Conservation (phyloP, 35 echinoderm and acorn worm species). For the Acanthaster planci region DNA sequence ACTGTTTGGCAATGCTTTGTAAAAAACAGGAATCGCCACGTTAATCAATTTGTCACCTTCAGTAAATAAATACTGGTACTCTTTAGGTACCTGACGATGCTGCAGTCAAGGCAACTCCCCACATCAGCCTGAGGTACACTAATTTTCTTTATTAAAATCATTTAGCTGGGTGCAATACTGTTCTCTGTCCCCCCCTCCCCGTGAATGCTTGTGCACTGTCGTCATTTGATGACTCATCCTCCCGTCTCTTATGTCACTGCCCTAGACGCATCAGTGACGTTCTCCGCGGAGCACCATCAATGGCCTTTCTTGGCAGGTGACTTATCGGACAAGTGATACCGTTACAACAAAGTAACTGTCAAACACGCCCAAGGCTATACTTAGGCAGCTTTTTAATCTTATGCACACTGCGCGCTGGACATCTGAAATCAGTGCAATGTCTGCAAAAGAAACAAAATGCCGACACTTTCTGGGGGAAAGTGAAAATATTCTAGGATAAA, state of each 20-base stretch:
- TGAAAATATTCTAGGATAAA: too few species aligned
- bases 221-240: neutral
- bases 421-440: neutral
- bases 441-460: neutral
- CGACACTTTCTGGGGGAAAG: neutral
- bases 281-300: neutral
- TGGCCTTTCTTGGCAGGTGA: neutral
- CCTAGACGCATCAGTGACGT: conserved; percentile 4
- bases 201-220: too few species aligned
- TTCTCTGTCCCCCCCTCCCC: too few species aligned
- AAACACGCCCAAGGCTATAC: neutral
- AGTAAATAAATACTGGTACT: too few species aligned
- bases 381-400: neutral
- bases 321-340: neutral
- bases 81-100: too few species aligned
- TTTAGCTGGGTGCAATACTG: too few species aligned
- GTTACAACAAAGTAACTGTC: neutral
- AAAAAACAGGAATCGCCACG: too few species aligned
- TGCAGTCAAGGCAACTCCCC: too few species aligned
- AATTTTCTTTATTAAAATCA: too few species aligned
- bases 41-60: too few species aligned
- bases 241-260: neutral
- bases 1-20: too few species aligned
- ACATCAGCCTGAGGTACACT: too few species aligned
- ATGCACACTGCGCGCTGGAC: neutral